Percentiles rank a stretch among this genome's conserved stretches.
phyloP scores from a whole-genome alignment of 2,113 vertebrate species.

The Otus sunia region DNA sequence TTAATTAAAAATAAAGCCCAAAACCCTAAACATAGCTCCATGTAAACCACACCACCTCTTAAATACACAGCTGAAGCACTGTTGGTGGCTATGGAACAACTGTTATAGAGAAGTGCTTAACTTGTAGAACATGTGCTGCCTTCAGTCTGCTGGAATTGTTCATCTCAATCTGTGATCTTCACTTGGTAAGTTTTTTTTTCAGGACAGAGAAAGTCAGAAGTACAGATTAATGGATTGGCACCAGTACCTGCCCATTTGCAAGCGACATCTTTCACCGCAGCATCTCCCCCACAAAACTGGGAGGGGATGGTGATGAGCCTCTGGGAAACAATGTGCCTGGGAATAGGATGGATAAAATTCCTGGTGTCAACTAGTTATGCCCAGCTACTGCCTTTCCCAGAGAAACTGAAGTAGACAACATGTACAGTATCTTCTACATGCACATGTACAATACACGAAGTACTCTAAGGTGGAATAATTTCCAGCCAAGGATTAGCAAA shows the following conservation, averaged over 20 bases:
- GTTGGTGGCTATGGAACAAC: not conserved
- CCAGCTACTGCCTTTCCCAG: not conserved
- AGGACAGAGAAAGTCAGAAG: not conserved
- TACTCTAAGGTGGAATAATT: not conserved
- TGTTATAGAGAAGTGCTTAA: not conserved
- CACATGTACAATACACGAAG: not conserved
- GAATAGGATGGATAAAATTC: not conserved
- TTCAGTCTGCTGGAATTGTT: not conserved
- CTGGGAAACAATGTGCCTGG: not conserved
- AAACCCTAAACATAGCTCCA: not conserved
- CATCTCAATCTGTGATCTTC: accelerated
- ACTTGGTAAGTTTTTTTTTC: not conserved
- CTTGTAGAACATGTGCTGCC: accelerated
- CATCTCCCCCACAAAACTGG: not conserved
- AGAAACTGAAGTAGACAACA: not conserved
- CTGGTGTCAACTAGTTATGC: not conserved
- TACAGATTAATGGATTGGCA: not conserved
- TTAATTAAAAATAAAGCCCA: not conserved
- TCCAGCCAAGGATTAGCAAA: not conserved
- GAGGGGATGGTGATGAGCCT: not conserved
- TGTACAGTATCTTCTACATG: too few relatives aligned
- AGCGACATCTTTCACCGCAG: not conserved
- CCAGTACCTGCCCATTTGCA: not conserved
- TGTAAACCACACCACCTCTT: not conserved
- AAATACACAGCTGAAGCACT: not conserved